Percentiles rank a stretch among this genome's conserved stretches.
phyloP scores from a whole-genome alignment of 2,797 vertebrate species.

The Eulemur coronatus region DNA sequence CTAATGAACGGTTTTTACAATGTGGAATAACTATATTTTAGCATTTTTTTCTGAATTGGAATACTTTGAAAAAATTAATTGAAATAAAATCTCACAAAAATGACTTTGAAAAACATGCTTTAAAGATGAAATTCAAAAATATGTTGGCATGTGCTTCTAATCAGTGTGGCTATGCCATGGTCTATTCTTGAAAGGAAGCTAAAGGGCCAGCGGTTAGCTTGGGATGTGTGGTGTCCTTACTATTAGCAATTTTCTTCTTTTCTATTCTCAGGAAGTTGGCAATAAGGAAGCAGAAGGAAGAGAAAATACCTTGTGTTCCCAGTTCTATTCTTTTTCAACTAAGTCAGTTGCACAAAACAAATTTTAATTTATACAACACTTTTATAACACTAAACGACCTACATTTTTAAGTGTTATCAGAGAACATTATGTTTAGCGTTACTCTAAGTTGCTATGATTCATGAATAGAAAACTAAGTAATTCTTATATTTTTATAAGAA shows the following conservation, averaged over 20 bases:
- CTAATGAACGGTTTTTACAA: slow-evolving; percentile 50
- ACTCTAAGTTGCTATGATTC: background rate
- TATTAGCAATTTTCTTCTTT: background rate
- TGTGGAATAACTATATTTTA: slow-evolving; percentile 46
- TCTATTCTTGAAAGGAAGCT: background rate
- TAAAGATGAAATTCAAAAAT: slow-evolving; percentile 31
- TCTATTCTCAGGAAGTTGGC: background rate
- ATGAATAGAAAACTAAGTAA: slow-evolving; percentile 10
- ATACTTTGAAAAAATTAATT: slow-evolving; percentile 58
- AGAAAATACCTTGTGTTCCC: background rate
- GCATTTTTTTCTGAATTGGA: slow-evolving; percentile 37
- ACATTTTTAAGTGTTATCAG: background rate
- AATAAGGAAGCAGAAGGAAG: background rate
- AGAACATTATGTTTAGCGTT: slow-evolving; percentile 1
- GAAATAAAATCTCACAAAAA: slow-evolving; percentile 35
- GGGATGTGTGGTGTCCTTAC: background rate
- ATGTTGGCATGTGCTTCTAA: background rate
- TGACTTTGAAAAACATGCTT: slow-evolving; percentile 41
- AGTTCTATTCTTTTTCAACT: background rate
- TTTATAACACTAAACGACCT: background rate
- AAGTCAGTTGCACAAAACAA: slow-evolving; percentile 2
- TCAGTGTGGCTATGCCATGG: background rate
- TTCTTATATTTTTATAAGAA: slow-evolving; percentile 27
- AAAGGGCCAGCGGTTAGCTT: background rate
- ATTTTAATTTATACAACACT: background rate